Conservation (phyloP, 2,797 vertebrate species). For the Chrysocyon brachyurus region DNA sequence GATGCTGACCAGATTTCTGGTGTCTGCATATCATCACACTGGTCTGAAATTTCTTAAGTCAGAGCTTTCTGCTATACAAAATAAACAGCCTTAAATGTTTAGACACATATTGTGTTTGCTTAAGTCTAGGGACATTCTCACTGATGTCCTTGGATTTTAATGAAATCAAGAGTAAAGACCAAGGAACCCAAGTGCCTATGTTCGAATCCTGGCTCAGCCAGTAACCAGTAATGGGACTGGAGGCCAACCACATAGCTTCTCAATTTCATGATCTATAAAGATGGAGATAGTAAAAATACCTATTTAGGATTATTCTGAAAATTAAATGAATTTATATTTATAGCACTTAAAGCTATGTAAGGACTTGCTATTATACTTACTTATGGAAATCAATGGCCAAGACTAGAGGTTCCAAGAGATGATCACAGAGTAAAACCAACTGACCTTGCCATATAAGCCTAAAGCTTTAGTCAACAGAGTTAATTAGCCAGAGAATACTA, state of each 20-base stretch:
- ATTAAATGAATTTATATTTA: neutral
- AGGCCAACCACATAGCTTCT: neutral
- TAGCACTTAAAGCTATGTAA: neutral
- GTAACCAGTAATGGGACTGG: neutral
- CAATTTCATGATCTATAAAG: neutral
- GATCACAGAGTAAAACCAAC: neutral
- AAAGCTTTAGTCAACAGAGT: conserved; percentile 32
- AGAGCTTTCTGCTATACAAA: conserved; percentile 6
- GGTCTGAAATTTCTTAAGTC: conserved; percentile 27
- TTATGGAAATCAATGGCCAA: conserved; percentile 44
- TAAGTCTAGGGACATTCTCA: neutral
- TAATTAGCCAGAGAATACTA: conserved; percentile 2
- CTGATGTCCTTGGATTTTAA: neutral
- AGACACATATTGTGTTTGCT: neutral
- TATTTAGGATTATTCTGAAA: neutral
- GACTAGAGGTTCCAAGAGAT: neutral
- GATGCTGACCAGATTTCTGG: neutral
- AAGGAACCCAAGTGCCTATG: neutral
- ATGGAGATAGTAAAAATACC: neutral
- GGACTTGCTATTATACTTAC: neutral
- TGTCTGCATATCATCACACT: neutral
- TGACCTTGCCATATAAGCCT: neutral
- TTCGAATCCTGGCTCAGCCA: conserved; percentile 11
- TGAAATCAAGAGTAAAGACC: neutral
- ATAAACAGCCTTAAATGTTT: neutral